Evolutionary conservation across 2,888 invertebrate genomes (phyloP).

Genomic region (Amorpha juglandis): DNA sequence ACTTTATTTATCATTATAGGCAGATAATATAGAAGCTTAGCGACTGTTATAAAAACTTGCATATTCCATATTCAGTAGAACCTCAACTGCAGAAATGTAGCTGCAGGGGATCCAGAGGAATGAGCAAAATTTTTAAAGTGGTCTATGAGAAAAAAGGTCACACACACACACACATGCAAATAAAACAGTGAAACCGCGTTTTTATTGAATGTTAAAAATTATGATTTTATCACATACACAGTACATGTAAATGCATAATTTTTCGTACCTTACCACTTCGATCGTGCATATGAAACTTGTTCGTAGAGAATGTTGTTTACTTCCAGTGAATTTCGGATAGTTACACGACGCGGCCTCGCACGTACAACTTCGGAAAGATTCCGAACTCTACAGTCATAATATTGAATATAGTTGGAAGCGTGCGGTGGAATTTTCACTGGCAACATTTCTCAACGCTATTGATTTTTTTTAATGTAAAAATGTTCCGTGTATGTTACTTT

Average conservation of each 20-base stretch:
- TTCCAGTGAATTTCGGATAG: conserved; percentile 31
- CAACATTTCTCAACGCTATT: conserved; percentile 11
- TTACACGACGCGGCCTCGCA: conserved; percentile 39
- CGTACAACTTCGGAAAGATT: conserved; percentile 71
- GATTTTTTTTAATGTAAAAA: conserved; percentile 18
- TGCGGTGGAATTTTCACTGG: conserved; percentile 17
- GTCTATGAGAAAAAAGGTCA: too few species aligned
- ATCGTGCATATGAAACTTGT: conserved; percentile 5
- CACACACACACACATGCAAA: too few species aligned
- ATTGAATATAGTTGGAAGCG: conserved; percentile 40
- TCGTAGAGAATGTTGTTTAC: conserved; percentile 7
- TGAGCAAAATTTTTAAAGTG: too few species aligned
- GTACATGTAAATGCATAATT: neutral
- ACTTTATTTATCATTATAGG: too few species aligned
- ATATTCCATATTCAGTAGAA: too few species aligned
- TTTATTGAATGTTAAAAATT: too few species aligned
- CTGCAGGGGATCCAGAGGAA: too few species aligned
- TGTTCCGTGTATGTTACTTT: neutral
- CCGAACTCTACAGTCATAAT: conserved; percentile 53
- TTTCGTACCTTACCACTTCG: neutral
- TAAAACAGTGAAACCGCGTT: too few species aligned
- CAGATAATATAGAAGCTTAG: too few species aligned
- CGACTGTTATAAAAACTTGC: too few species aligned
- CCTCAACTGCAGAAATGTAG: too few species aligned
- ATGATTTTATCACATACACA: too few species aligned